A percentile compares a stretch with the other conserved stretches of the same genome.
These are phyloP conservation scores for Kryphioiulus occultus DNA, from an alignment of 2,888 invertebrate species.

Conservation along the genomic window DNA sequence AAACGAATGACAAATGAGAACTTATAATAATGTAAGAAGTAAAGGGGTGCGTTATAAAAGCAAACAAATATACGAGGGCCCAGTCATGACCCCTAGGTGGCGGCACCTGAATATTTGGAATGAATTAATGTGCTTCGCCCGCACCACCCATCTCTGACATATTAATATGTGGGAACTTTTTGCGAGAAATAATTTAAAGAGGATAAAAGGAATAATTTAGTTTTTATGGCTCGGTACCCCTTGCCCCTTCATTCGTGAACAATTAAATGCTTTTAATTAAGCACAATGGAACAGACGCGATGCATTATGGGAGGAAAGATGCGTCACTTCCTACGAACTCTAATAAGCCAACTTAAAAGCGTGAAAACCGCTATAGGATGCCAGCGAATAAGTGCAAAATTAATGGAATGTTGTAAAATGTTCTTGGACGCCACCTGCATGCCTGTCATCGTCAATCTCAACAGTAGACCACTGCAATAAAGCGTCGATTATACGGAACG, in stretches of 20 bases:
- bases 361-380: background rate
- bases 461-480: background rate
- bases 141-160: conserved; percentile 25
- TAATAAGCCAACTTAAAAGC: background rate
- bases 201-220: conserved; percentile 31
- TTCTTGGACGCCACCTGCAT: background rate
- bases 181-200: conserved; percentile 18
- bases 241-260: background rate
- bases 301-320: conserved; percentile 20
- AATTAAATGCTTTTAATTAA: conserved; percentile 35
- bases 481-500: background rate
- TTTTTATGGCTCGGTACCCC: conserved; percentile 26
- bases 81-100: conserved; percentile 24
- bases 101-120: conserved; percentile 16
- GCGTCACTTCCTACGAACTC: background rate
- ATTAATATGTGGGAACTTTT: conserved; percentile 7
- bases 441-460: background rate
- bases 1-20: conserved; percentile 42
- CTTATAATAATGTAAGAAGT: background rate
- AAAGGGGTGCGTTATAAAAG: conserved; percentile 39
- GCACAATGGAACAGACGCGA: background rate
- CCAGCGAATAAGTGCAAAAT: background rate
- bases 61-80: conserved; percentile 43
- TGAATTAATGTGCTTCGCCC: background rate
- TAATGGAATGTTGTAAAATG: background rate